A percentile compares a stretch with the other conserved stretches of the same genome.
phyloP scores from a whole-genome alignment of 2,113 vertebrate genomes.

The Xiphias gladius region DNA sequence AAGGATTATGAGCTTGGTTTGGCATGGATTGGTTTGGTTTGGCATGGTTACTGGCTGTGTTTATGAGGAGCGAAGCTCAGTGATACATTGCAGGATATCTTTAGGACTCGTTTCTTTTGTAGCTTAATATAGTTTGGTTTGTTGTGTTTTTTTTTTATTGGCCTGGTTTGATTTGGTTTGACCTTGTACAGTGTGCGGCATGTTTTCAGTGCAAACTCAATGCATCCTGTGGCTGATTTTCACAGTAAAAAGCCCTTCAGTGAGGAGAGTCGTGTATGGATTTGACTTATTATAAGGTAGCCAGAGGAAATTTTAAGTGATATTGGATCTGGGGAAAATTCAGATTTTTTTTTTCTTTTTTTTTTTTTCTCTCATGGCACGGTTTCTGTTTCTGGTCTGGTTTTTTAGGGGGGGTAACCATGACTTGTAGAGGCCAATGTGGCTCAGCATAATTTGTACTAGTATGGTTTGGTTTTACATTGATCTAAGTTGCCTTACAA shows the following conservation, averaged over 20 bases:
- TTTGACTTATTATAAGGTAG: background rate
- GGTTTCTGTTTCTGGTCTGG: no score
- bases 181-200: background rate
- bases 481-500: no score
- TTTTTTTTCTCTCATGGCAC: no score
- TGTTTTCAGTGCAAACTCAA: background rate
- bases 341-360: no score
- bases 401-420: no score
- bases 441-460: no score
- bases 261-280: background rate
- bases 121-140: background rate
- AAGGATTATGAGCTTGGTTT: background rate
- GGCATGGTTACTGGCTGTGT: background rate
- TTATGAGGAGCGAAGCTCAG: background rate
- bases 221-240: slow-evolving; percentile 25
- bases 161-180: background rate
- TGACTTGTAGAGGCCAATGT: no score
- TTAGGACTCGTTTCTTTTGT: no score
- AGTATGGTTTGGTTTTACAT: no score
- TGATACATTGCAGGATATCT: background rate
- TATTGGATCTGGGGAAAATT: no score
- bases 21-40: background rate
- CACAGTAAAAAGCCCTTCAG: slow-evolving; percentile 24
- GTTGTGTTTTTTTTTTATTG: background rate
- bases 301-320: no score